Evolutionary conservation across 2,888 invertebrate genomes (phyloP), one percentile per base, ranked within the genome.

Genomic region (Laspeyria flexula): DNA sequence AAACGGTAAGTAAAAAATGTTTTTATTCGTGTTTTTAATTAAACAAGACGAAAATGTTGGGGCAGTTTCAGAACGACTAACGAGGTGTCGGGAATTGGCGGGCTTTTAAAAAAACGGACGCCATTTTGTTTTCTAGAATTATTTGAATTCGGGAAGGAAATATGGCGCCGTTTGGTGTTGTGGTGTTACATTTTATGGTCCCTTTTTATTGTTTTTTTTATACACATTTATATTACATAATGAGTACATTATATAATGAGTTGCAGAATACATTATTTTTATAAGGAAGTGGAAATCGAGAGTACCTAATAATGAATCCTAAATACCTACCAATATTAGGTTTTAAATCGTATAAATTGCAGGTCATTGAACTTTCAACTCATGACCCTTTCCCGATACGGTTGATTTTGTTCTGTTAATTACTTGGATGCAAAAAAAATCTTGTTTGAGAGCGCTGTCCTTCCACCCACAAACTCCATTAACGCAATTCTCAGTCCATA

Each of bases 21-120:
- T 88, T 90, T 90, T 90, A 90, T 90, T 86, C 85, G 81, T 81
- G 82, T 88, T 90, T 90, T 91, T 91, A 90, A 91, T 91, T 91
- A 91, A 90, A 89, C 89, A 88, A 85, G 75, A 71, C 45, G 73
- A 75, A 80, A 81, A 77, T 71, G 77, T 73, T 71, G 72, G 77
- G 77, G 81, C 79, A 77, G 85, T 86, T 85, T 77, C 73, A 65
- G 84, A 85, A 82, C 87, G 82, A 65, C 83, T 85, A 84, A 82
- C 87, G 82, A 83, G 81, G 71, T 67, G 79, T 65, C 61, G 66
- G 64, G 67, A 69, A 56, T 57, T 44, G 50, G 56, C 56, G 66
- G 50, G 57, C 60, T 65, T 60, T 70, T 60, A 41, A 63, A 60
- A 65, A 56, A 56, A 38, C 37, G 35, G 39, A 1, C 7, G 58